phyloP scores from a whole-genome alignment of 2,113 vertebrate genomes.

The Condylura cristata region DNA sequence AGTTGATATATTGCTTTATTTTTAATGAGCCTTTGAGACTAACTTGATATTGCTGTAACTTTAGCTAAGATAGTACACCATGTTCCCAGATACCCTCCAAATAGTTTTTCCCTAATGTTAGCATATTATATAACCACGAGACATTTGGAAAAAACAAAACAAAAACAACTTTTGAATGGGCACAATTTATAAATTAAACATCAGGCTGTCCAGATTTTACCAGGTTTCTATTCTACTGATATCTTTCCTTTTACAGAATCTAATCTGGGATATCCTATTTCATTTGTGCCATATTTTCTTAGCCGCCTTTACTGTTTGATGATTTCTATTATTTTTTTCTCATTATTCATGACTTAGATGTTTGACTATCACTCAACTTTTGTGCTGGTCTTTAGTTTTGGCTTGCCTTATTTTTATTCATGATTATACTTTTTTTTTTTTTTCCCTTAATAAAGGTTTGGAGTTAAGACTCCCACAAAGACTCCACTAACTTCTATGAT shows the following conservation, averaged over 20 bases:
- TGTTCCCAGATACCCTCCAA: neutral
- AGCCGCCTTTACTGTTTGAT: neutral
- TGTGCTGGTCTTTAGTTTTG: neutral
- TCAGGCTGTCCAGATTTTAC: neutral
- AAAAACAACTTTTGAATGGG: neutral
- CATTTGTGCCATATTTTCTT: neutral
- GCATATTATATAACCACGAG: neutral
- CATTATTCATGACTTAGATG: neutral
- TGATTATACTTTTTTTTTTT: no score
- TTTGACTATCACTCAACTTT: neutral
- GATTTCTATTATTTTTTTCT: neutral
- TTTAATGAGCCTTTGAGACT: neutral
- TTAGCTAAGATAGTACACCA: neutral
- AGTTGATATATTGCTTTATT: neutral
- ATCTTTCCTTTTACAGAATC: neutral
- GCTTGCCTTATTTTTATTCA: neutral
- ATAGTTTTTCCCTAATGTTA: neutral
- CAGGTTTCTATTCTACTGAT: neutral
- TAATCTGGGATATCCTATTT: neutral
- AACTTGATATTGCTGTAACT: neutral
- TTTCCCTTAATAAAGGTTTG: no score
- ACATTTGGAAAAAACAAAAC: neutral
- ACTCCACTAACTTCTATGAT: neutral
- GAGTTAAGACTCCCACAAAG: neutral
- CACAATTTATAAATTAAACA: neutral